phyloP scores from a whole-genome alignment of 2,797 vertebrate species.

The Chromis chromis region DNA sequence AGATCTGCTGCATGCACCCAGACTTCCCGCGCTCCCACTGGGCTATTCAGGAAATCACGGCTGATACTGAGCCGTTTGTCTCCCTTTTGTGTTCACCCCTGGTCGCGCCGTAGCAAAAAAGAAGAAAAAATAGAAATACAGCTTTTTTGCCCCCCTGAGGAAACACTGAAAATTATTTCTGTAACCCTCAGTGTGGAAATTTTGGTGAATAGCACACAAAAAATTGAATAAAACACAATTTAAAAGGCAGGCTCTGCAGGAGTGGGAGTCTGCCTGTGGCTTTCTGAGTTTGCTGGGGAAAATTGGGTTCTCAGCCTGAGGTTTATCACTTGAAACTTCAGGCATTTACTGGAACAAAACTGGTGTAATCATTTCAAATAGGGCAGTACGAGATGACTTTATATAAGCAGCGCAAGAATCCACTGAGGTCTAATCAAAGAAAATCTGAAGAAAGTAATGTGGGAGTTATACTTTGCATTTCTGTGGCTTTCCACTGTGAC shows the following conservation, averaged over 20 bases:
- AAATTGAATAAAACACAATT: constrained; percentile 77
- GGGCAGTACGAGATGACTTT: constrained; percentile 58
- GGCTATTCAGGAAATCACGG: constrained; percentile 83
- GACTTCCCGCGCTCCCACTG: constrained; percentile 79
- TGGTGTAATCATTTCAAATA: constrained; percentile 73
- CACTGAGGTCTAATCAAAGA: constrained; percentile 67
- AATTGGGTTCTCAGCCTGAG: constrained; percentile 72
- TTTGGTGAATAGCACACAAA: constrained; percentile 69
- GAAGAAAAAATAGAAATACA: constrained; percentile 8
- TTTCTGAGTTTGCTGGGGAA: constrained; percentile 69
- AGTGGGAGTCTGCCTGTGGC: constrained; percentile 70
- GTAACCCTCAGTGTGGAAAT: constrained; percentile 73
- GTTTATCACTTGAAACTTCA: constrained; percentile 74
- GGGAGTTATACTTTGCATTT: constrained; percentile 45
- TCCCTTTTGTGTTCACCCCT: constrained; percentile 74
- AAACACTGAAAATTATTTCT: constrained; percentile 78
- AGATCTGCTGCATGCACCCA: constrained; percentile 71
- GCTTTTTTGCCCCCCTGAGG: constrained; percentile 41
- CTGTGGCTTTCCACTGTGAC: constrained; percentile 43
- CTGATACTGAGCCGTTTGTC: constrained; percentile 81
- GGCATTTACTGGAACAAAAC: constrained; percentile 72
- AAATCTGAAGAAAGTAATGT: constrained; percentile 47
- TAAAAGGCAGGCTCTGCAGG: constrained; percentile 67
- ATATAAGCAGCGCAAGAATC: constrained; percentile 52
- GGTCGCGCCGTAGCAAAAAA: constrained; percentile 48